Evolutionary conservation across 2,797 vertebrate species (phyloP).

Genomic region (Arctocebus calabarensis): DNA sequence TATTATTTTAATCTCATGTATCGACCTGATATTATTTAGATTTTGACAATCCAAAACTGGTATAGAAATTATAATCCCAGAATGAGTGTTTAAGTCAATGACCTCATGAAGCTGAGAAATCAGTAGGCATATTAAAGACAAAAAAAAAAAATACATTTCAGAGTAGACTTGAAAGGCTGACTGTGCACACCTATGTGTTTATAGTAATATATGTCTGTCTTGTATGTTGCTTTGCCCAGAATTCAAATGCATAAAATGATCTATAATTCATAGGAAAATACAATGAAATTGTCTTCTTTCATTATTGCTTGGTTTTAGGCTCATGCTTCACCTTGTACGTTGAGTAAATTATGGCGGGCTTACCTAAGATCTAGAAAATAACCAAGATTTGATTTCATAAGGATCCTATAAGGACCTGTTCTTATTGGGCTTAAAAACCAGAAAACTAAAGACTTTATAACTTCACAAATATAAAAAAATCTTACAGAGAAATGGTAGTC

Average conservation of each 20-base stretch:
- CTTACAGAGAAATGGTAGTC: neutral
- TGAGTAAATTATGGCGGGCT: neutral
- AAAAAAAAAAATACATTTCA: neutral
- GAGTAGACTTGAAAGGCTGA: neutral
- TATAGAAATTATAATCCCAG: neutral
- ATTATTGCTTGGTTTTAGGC: neutral
- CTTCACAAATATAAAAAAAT: neutral
- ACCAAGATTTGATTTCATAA: neutral
- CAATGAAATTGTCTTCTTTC: neutral
- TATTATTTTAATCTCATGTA: constrained; percentile 7
- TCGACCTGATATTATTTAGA: neutral
- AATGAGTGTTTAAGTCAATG: neutral
- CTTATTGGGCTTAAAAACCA: neutral
- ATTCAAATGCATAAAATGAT: neutral
- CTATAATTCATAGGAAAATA: neutral
- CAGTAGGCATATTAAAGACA: neutral
- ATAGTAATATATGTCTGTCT: neutral
- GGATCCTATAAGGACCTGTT: neutral
- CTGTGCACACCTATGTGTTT: neutral
- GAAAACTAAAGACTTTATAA: neutral
- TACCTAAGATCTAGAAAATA: neutral
- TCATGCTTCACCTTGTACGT: neutral
- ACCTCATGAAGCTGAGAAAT: neutral
- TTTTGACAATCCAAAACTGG: constrained; percentile 1
- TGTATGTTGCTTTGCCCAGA: neutral